phyloP scores from a whole-genome alignment of 2,797 vertebrate species.

The Danio kyathit region DNA sequence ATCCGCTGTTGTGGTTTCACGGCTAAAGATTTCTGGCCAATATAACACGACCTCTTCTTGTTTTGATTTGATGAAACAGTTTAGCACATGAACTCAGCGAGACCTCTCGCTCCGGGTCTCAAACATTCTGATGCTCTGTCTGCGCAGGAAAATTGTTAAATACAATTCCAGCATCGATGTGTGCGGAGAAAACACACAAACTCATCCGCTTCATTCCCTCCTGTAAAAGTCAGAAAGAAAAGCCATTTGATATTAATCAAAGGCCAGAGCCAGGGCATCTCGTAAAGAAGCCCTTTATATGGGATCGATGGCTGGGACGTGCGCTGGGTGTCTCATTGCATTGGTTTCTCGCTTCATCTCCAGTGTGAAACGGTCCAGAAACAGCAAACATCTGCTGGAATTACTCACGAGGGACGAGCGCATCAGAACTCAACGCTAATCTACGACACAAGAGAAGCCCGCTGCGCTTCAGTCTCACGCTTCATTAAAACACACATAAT shows the following conservation, averaged over 20 bases:
- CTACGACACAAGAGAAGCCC: not conserved
- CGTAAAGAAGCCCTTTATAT: constrained; percentile 74
- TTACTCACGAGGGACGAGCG: constrained; percentile 6
- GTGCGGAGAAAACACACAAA: constrained; percentile 9
- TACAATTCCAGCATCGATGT: constrained; percentile 1
- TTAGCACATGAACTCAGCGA: not conserved
- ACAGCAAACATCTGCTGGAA: constrained; percentile 38
- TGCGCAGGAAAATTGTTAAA: constrained; percentile 1
- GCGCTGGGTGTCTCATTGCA: constrained; percentile 57
- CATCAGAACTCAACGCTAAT: not conserved
- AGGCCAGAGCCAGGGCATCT: constrained; percentile 71
- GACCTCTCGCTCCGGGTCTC: not conserved
- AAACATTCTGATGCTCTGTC: not conserved
- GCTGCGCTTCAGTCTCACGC: not conserved
- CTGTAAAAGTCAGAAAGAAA: constrained; percentile 61
- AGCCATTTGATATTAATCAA: constrained; percentile 77
- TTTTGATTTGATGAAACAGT: not conserved
- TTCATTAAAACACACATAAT: constrained; percentile 43
- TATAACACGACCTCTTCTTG: not conserved
- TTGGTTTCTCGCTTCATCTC: not conserved
- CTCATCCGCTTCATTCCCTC: constrained; percentile 38
- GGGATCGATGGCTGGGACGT: constrained; percentile 76
- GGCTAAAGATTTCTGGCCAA: too few species aligned
- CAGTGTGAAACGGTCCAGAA: constrained; percentile 14
- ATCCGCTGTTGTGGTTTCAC: too few species aligned